Base-by-base conservation (phyloP, 1,140 invertebrate species). In the Tetramorium alpestre region DNA sequence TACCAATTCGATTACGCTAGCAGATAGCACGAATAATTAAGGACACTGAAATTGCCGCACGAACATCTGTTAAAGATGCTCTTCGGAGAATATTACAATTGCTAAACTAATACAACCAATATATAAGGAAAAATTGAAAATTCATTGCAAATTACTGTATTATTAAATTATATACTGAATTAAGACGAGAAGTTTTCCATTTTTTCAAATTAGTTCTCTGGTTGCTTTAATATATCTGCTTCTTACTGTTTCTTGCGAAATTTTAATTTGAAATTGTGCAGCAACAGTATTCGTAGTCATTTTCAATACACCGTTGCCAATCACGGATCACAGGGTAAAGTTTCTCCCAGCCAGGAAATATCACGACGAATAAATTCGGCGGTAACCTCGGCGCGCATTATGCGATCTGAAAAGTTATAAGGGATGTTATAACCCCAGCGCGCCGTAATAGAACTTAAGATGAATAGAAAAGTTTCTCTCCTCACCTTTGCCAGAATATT, bases 381-480 rank as follows among this genome's bases (percentile, higher is more conserved):
- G 25, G 54, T n/a, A 33, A 3, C 54, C 51, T 33, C 25, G 67
- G 54, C 51, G 80, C 41, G 69, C 28, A 84, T 84, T 84, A 67
- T 82, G 25, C 69, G 69, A 73, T 62, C 69, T 75, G 41, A 33
- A 75, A 84, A 75, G 69, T 84, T 84, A 84, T 28, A 38, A 38
- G 41, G 44, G 41, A 84, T 75, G 69, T 75, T 84, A 84, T 84
- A 62, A 73, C 41, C 69, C 25, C 28, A 41, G 80, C n/a, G 65
- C 51, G 54, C 69, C 28, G n/a, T 84, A 84, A 84, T 84, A 73
- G 69, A 84, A 47, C 78, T 81, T 81, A 58, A 49, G 54, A 11
- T 78, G 44, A 60, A 67, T 38, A 75, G 60, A 25, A 85, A 85
- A 85, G 84, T 85, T 85, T 54, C 47, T 78, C 51, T 64, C 22